A percentile compares a stretch with the other conserved stretches of the same genome.
Evolutionary conservation across 2,888 invertebrate species (phyloP).

Genomic region (Tridacna gigas): DNA sequence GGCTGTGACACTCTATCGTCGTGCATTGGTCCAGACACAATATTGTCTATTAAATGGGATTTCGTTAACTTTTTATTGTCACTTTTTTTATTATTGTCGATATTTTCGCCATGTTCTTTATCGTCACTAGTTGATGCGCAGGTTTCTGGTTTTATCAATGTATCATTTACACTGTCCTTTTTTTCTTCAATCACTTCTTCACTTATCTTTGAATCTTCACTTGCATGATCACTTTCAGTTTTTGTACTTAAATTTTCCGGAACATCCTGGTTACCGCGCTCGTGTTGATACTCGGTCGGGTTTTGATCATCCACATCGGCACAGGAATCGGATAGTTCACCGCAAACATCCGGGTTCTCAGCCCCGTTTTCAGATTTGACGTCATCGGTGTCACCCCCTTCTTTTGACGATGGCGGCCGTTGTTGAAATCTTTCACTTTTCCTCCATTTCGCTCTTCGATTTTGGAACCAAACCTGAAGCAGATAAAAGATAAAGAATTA

Average conservation of each 20-base stretch:
- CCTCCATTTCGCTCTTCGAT: constrained; percentile 84
- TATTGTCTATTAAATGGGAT: constrained; percentile 55
- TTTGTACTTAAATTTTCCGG: constrained; percentile 36
- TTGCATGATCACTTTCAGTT: background rate
- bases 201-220: background rate
- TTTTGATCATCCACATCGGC: constrained; percentile 29
- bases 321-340: constrained; percentile 58
- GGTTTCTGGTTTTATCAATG: constrained; percentile 1
- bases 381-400: constrained; percentile 48
- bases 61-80: constrained; percentile 7
- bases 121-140: background rate
- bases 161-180: constrained; percentile 13
- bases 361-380: constrained; percentile 59
- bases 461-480: constrained; percentile 78
- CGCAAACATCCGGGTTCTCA: constrained; percentile 59
- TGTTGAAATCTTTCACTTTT: constrained; percentile 86
- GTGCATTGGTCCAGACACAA: constrained; percentile 42
- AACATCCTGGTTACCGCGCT: constrained; percentile 7
- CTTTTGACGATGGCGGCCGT: constrained; percentile 85
- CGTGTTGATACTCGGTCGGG: background rate
- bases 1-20: constrained; percentile 32
- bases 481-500: background rate
- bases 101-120: background rate
- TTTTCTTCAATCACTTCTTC: background rate
- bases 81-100: background rate